Conservation (phyloP, 2,888 invertebrate species). For the Agriotes lineatus region DNA sequence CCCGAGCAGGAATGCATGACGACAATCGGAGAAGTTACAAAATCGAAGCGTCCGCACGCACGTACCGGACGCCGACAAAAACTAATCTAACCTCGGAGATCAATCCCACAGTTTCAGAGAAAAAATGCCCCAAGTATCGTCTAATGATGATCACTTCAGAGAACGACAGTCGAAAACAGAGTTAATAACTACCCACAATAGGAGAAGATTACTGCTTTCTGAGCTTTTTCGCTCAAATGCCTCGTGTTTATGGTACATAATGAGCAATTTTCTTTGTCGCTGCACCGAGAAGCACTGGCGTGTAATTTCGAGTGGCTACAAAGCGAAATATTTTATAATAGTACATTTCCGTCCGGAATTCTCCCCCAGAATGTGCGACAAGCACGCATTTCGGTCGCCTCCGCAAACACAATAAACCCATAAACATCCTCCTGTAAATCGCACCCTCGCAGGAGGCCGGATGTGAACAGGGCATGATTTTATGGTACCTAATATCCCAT, state of each 20-base stretch:
- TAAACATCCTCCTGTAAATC: not conserved
- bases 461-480: not conserved
- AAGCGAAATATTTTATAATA: conserved; percentile 38
- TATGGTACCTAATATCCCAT: not conserved
- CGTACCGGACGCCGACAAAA: conserved; percentile 9
- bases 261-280: conserved; percentile 51
- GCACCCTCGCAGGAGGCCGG: not conserved
- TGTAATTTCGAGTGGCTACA: conserved; percentile 39
- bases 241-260: conserved; percentile 51
- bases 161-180: conserved; percentile 52
- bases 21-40: not conserved
- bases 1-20: not conserved
- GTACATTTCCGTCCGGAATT: conserved; percentile 34
- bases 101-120: conserved; percentile 16
- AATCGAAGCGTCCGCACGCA: not conserved
- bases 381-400: not conserved
- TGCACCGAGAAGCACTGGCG: conserved; percentile 27
- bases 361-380: not conserved
- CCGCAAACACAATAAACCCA: not conserved
- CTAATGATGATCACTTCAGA: conserved; percentile 54
- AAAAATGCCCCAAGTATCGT: conserved; percentile 40
- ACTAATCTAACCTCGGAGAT: conserved; percentile 27
- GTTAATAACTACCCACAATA: conserved; percentile 46
- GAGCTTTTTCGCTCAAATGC: conserved; percentile 48
- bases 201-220: conserved; percentile 51